Evolutionary conservation across 2,797 vertebrate species (phyloP).

Genomic region (Melopsittacus undulatus): DNA sequence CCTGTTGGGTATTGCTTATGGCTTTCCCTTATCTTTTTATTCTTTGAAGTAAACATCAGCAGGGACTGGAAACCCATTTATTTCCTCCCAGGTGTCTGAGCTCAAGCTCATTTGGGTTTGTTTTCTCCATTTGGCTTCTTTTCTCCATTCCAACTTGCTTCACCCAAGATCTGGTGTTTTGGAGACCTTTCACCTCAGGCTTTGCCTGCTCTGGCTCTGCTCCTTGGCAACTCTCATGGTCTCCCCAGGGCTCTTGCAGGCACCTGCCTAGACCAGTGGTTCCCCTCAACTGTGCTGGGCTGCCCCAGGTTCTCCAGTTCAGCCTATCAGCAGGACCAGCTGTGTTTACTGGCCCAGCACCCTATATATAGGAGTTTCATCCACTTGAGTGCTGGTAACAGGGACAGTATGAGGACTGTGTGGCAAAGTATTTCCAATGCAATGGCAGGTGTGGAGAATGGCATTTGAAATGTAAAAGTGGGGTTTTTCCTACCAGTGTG

Average conservation of each 20-base stretch:
- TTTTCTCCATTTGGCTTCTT: not conserved
- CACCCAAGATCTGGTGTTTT: rapidly evolving
- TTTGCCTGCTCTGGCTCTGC: not conserved
- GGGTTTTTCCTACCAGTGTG: not conserved
- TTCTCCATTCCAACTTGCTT: not conserved
- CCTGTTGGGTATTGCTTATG: not conserved
- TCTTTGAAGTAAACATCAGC: slow-evolving; percentile 15
- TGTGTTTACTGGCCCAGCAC: not conserved
- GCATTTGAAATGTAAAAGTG: not conserved
- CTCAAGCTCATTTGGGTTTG: not conserved
- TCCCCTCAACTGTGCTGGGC: not conserved
- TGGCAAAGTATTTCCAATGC: not conserved
- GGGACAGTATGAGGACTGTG: not conserved
- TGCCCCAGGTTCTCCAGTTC: not conserved
- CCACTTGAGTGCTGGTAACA: rapidly evolving
- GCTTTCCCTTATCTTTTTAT: not conserved
- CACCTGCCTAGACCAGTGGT: not conserved
- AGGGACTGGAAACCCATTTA: not conserved
- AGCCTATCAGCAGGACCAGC: not conserved
- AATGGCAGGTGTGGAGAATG: not conserved
- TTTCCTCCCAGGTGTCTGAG: not conserved
- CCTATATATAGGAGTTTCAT: not conserved
- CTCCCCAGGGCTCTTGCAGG: not conserved
- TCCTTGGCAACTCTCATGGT: not conserved
- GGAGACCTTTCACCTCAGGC: not conserved